Percentiles rank a stretch among this genome's conserved stretches.
Evolutionary conservation across 2,797 vertebrate species (phyloP).

Genomic region (Rhinella marina): DNA sequence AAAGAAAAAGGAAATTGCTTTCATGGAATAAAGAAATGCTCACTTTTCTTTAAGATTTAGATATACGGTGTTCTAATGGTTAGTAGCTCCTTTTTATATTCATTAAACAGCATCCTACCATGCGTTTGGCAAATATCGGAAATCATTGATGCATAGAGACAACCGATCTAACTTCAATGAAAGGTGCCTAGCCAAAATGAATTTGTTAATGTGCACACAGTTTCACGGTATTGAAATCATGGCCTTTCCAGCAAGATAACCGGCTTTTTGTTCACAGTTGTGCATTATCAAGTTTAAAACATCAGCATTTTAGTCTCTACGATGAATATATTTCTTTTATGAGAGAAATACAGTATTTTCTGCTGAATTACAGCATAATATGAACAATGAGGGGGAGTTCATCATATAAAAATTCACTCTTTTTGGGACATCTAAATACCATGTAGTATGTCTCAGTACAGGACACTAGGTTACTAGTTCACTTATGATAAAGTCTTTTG

Average conservation of each 20-base stretch:
- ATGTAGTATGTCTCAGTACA: not conserved
- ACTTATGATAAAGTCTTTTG: not conserved
- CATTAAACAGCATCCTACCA: slow-evolving; percentile 3
- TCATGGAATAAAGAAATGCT: slow-evolving; percentile 33
- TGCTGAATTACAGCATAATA: slow-evolving; percentile 20
- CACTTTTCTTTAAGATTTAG: slow-evolving; percentile 18
- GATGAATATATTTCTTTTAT: slow-evolving; percentile 29
- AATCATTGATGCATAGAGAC: slow-evolving; percentile 23
- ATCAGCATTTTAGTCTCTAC: slow-evolving; percentile 14
- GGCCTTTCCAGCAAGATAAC: slow-evolving; percentile 17
- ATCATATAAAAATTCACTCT: not conserved
- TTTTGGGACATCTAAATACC: not conserved
- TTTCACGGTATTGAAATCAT: slow-evolving; percentile 28
- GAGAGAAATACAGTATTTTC: slow-evolving; percentile 18
- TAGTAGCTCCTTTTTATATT: slow-evolving; percentile 27
- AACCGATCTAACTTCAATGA: slow-evolving; percentile 19
- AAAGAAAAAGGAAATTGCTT: slow-evolving; percentile 38
- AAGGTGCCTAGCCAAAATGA: slow-evolving; percentile 20
- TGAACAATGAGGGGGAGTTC: not conserved
- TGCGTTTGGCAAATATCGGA: slow-evolving; percentile 38
- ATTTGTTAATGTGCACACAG: slow-evolving; percentile 15
- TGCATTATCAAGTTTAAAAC: slow-evolving; percentile 30
- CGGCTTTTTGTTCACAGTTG: not conserved
- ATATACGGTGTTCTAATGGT: slow-evolving; percentile 18
- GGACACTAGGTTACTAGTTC: too few relatives aligned